Conservation (phyloP, 2,888 invertebrate species). For the Hipparchia semele region DNA sequence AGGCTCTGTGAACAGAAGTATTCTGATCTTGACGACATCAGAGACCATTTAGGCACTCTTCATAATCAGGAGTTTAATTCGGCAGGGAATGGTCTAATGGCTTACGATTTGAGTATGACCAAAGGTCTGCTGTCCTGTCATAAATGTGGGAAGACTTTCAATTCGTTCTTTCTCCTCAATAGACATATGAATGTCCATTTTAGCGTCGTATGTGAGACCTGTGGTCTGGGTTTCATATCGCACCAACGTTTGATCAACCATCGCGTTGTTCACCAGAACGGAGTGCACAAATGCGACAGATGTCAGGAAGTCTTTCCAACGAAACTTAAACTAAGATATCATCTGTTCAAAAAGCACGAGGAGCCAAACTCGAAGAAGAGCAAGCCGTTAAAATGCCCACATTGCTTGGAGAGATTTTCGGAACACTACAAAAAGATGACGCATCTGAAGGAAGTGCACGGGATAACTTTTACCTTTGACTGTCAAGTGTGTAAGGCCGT, state of each 20-base stretch:
- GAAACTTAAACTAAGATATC: constrained; percentile 69
- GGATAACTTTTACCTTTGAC: constrained; percentile 69
- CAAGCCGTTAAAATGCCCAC: constrained; percentile 73
- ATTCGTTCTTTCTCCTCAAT: constrained; percentile 71
- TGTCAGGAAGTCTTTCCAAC: constrained; percentile 70
- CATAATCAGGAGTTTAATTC: constrained; percentile 74
- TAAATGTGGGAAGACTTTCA: constrained; percentile 68
- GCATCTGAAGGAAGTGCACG: constrained; percentile 70
- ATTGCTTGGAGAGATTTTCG: constrained; percentile 71
- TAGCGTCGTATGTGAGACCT: constrained; percentile 74
- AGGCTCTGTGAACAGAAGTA: constrained; percentile 68
- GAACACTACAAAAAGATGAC: constrained; percentile 77
- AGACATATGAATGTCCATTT: constrained; percentile 77
- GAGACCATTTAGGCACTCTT: constrained; percentile 57
- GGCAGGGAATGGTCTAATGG: constrained; percentile 73
- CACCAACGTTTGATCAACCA: constrained; percentile 71
- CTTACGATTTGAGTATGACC: constrained; percentile 61
- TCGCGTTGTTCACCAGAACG: constrained; percentile 69
- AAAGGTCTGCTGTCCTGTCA: constrained; percentile 68
- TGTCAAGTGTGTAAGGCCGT: constrained; percentile 65
- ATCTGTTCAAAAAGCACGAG: constrained; percentile 70
- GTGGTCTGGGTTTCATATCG: constrained; percentile 75
- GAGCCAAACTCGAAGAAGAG: constrained; percentile 63
- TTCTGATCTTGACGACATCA: constrained; percentile 66
- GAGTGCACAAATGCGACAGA: constrained; percentile 67